Conservation (phyloP, 64 coral and sea anemone genomes). For the Dendrophyllia cribrosa region DNA sequence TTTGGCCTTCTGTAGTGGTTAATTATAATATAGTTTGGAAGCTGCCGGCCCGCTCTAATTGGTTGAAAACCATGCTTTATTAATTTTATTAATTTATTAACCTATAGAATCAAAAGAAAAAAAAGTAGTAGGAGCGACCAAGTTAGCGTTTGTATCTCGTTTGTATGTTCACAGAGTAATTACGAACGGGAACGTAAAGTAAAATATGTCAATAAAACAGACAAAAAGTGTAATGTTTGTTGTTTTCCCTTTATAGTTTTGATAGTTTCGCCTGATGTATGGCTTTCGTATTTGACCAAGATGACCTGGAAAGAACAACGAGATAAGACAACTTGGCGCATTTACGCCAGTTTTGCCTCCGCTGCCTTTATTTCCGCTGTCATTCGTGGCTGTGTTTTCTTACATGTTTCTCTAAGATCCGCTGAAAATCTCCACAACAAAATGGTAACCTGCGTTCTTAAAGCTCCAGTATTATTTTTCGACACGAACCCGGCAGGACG, state of each 20-base stretch:
- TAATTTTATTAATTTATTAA: too few species aligned
- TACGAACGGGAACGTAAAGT: too few species aligned
- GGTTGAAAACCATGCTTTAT: too few species aligned
- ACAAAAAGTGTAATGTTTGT: too few species aligned
- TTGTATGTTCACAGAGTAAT: too few species aligned
- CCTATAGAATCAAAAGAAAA: too few species aligned
- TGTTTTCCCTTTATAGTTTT: background rate
- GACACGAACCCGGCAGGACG: constrained; percentile 50
- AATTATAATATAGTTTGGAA: too few species aligned
- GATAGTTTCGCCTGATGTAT: background rate
- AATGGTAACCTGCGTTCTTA: constrained; percentile 26
- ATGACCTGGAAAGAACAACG: background rate
- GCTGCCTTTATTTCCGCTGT: constrained; percentile 4
- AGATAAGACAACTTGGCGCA: background rate
- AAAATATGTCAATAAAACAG: too few species aligned
- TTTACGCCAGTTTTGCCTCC: constrained; percentile 27
- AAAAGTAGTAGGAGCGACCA: too few species aligned
- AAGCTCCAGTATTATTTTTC: constrained; percentile 47
- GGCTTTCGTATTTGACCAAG: constrained; percentile 41
- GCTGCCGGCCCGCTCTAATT: too few species aligned
- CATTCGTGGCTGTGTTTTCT: constrained; percentile 10
- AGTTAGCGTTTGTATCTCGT: too few species aligned
- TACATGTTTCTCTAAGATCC: constrained; percentile 10
- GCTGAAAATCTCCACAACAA: constrained; percentile 26
- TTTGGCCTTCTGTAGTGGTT: too few species aligned